These are phyloP conservation scores for Chinchilla lanigera DNA, from an alignment of 2,113 vertebrate species.

Conservation along the genomic window DNA sequence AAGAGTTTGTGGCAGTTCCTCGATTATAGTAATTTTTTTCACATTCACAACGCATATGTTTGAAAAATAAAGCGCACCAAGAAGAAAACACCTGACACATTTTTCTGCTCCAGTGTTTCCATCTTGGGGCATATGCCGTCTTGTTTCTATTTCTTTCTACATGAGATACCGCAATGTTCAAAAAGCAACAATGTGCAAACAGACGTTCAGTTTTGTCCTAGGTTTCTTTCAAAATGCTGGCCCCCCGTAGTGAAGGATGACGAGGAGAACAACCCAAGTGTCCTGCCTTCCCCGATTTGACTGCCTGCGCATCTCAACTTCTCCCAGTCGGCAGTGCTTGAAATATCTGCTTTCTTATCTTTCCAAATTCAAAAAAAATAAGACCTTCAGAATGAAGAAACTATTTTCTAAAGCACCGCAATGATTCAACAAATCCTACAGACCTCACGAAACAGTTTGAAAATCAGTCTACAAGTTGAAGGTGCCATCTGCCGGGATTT, in stretches of 20 bases:
- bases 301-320: background rate
- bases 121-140: background rate
- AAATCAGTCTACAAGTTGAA: background rate
- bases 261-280: background rate
- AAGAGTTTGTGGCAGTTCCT: constrained; percentile 2
- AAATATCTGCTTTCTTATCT: background rate
- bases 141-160: background rate
- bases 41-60: background rate
- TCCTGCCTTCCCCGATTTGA: background rate
- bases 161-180: constrained; percentile 5
- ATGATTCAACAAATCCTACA: background rate
- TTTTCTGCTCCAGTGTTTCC: background rate
- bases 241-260: too few species aligned
- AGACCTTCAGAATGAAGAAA: background rate
- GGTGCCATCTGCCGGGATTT: background rate
- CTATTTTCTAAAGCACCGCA: background rate
- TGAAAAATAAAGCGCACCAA: background rate
- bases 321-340: too few species aligned
- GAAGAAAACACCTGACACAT: background rate
- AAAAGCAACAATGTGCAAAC: background rate
- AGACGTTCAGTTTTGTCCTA: background rate
- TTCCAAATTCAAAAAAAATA: background rate
- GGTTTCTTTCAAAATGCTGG: background rate
- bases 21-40: background rate
- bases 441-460: background rate